Percentiles rank a stretch among this genome's conserved stretches.
phyloP scores from a whole-genome alignment of 2,888 invertebrate species.

The Odontocolon sp. region DNA sequence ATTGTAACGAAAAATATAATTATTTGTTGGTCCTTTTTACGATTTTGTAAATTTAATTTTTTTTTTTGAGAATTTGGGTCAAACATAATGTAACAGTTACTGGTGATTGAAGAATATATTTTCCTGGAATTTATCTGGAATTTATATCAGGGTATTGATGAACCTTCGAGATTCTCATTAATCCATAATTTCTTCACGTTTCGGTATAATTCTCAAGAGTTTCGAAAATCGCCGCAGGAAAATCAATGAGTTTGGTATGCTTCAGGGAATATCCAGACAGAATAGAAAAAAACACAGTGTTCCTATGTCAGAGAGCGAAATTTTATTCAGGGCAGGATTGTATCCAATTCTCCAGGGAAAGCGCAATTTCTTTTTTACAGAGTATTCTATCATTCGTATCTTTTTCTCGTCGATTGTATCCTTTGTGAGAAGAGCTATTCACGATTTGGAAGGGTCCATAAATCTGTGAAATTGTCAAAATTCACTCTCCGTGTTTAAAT shows the following conservation, averaged over 20 bases:
- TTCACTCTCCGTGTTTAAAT: no score
- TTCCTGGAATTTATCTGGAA: no score
- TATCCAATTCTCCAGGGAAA: slow-evolving; percentile 34
- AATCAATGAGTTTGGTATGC: slow-evolving; percentile 9
- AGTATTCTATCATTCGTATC: not conserved
- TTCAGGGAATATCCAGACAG: slow-evolving; percentile 19
- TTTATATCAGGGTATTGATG: no score
- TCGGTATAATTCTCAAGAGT: not conserved
- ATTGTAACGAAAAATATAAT: slow-evolving; percentile 11
- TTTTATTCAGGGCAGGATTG: slow-evolving; percentile 24
- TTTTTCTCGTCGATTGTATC: not conserved
- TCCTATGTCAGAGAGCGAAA: slow-evolving; percentile 12
- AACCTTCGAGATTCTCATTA: slow-evolving; percentile 6
- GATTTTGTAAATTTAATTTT: no score
- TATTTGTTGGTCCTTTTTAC: no score
- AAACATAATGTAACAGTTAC: no score
- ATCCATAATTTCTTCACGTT: not conserved
- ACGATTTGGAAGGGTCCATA: slow-evolving; percentile 24
- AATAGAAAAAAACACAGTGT: slow-evolving; percentile 6
- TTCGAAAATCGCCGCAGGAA: not conserved
- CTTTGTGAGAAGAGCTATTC: no score
- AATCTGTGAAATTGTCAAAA: slow-evolving; percentile 4
- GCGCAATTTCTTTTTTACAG: slow-evolving; percentile 7
- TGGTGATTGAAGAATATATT: no score
- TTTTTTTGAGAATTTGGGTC: no score